phyloP scores from a whole-genome alignment of 2,888 invertebrate species.

The Tupiocoris notatus region DNA sequence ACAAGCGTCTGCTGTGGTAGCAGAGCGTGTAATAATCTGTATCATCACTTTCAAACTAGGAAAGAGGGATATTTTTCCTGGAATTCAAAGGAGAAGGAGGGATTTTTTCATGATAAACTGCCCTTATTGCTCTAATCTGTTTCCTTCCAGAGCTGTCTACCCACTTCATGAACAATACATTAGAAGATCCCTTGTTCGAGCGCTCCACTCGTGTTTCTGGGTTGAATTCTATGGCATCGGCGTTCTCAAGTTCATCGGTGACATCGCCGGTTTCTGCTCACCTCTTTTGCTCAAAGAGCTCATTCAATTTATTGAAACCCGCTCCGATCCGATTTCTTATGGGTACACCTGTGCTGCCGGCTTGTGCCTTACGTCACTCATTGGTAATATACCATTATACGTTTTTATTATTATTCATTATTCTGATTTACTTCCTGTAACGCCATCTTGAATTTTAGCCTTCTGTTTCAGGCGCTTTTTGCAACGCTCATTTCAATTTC shows the following conservation, averaged over 20 bases:
- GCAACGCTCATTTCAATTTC: constrained; percentile 87
- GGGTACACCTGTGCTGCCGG: constrained; percentile 67
- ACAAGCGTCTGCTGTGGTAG: no score
- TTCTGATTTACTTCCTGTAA: no score
- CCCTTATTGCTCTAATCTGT: not conserved
- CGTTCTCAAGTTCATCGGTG: constrained; percentile 75
- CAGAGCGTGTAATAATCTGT: no score
- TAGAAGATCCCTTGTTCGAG: constrained; percentile 61
- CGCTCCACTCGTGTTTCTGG: constrained; percentile 65
- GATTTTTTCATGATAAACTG: no score
- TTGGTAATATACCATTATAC: no score
- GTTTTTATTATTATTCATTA: not conserved
- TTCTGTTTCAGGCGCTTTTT: constrained; percentile 65
- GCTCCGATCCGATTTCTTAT: constrained; percentile 63
- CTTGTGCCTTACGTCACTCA: constrained; percentile 64
- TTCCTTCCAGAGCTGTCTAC: constrained; percentile 25
- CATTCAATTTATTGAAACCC: constrained; percentile 74
- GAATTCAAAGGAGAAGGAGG: no score
- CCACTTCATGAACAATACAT: constrained; percentile 25
- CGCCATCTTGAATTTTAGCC: not conserved
- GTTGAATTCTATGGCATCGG: constrained; percentile 82
- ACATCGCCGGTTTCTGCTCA: constrained; percentile 81
- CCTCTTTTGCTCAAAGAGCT: constrained; percentile 83
- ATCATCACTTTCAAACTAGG: no score
- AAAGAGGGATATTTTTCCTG: no score